Conservation (phyloP, 1,140 invertebrate species). For the Coptotermes formosanus region DNA sequence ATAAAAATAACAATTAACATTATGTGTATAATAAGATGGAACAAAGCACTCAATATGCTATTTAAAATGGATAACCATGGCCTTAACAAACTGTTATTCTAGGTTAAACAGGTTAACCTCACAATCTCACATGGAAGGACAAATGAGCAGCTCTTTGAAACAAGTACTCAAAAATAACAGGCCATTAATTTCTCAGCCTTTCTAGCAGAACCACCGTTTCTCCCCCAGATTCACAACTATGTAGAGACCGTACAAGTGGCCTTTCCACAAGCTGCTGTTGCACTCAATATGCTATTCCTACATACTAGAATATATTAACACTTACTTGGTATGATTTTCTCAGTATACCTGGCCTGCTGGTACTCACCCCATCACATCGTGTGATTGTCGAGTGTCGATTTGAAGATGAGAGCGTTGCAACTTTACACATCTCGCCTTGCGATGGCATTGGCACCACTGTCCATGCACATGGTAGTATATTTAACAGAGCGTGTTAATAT, state of each 20-base stretch:
- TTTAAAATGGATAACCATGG: not conserved
- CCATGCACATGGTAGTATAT: slow-evolving; percentile 36
- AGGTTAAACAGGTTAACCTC: too few relatives aligned
- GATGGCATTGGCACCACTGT: slow-evolving; percentile 34
- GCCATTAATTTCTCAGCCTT: not conserved
- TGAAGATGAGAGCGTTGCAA: slow-evolving; percentile 22
- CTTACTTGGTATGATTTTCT: slow-evolving; percentile 18
- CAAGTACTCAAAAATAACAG: not conserved
- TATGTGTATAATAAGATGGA: not conserved
- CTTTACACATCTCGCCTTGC: slow-evolving; percentile 30
- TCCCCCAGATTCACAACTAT: not conserved
- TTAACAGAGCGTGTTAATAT: slow-evolving; percentile 35
- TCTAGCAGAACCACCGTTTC: not conserved
- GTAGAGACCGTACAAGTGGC: not conserved
- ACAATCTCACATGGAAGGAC: too few relatives aligned
- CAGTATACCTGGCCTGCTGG: slow-evolving; percentile 26
- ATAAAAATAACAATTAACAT: not conserved
- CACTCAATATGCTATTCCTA: not conserved
- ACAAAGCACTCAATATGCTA: not conserved
- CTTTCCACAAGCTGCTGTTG: not conserved
- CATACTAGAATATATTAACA: not conserved
- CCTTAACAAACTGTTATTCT: not conserved
- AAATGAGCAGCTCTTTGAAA: not conserved
- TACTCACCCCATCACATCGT: slow-evolving; percentile 25
- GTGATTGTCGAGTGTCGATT: slow-evolving; percentile 22